phyloP scores from a whole-genome alignment of 2,113 vertebrate species.

The Mellivora capensis region DNA sequence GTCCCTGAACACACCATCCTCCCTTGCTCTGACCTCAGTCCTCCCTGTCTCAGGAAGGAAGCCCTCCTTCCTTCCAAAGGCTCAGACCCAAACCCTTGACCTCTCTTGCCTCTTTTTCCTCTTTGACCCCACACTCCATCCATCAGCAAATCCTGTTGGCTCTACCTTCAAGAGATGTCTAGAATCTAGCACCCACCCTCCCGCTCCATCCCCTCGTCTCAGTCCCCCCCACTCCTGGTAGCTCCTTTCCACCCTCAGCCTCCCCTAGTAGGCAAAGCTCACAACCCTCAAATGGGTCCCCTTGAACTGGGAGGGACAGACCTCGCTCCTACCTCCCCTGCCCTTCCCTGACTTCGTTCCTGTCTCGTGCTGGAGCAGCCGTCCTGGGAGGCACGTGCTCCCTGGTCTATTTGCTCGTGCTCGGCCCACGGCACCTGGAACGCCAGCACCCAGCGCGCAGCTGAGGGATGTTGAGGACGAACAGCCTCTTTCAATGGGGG shows the following conservation, averaged over 20 bases:
- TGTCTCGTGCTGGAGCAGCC: rapidly evolving
- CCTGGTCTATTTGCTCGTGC: not conserved
- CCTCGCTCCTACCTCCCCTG: not conserved
- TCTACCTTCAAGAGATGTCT: not conserved
- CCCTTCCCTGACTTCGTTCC: not conserved
- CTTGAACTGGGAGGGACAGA: not conserved
- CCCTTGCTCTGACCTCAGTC: not conserved
- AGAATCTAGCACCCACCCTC: no score
- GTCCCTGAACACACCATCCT: not conserved
- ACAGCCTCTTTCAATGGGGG: not conserved
- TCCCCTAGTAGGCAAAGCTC: rapidly evolving
- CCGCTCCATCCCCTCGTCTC: rapidly evolving
- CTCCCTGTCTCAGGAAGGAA: not conserved
- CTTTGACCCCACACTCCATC: not conserved
- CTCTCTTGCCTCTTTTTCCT: not conserved
- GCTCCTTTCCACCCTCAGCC: not conserved
- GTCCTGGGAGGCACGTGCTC: not conserved
- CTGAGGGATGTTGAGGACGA: not conserved
- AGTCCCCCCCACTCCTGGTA: not conserved
- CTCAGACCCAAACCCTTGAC: not conserved
- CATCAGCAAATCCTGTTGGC: no score
- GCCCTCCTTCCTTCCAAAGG: not conserved
- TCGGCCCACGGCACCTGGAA: rapidly evolving
- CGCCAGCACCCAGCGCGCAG: rapidly evolving
- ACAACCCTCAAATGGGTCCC: rapidly evolving